A percentile compares a stretch with the other conserved stretches of the same genome.
These are phyloP conservation scores for Ichneumoninae sp. DNA, from an alignment of 2,888 invertebrate species.

Conservation along the genomic window DNA sequence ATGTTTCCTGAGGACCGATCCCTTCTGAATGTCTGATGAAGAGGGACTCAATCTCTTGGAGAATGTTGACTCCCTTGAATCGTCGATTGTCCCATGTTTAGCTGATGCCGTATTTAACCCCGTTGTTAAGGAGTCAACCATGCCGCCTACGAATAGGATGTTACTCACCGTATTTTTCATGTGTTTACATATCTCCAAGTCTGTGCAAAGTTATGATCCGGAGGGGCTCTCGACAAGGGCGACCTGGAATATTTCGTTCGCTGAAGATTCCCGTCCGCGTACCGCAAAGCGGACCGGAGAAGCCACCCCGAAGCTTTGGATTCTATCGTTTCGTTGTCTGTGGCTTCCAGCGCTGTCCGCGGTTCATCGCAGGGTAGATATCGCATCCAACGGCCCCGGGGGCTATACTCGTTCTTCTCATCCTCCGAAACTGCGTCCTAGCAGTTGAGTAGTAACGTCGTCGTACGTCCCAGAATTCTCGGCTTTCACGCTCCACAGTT, in stretches of 20 bases:
- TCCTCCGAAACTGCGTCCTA: conserved; percentile 28
- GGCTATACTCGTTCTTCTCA: conserved; percentile 25
- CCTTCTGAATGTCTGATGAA: neutral
- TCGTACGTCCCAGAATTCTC: conserved; percentile 51
- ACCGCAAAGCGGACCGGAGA: neutral
- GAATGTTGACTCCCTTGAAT: neutral
- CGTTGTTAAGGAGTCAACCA: neutral
- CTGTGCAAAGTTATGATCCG: neutral
- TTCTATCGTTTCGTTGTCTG: conserved; percentile 11
- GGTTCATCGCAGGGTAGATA: conserved; percentile 20
- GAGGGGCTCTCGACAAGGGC: neutral
- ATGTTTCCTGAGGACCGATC: too few species aligned
- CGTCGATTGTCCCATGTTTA: neutral
- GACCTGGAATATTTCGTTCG: neutral
- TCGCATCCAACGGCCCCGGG: conserved; percentile 17
- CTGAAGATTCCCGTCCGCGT: neutral
- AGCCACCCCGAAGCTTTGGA: conserved; percentile 11
- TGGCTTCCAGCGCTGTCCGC: neutral
- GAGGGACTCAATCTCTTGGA: neutral
- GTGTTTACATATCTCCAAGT: neutral
- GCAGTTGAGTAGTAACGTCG: conserved; percentile 22
- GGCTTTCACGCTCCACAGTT: conserved; percentile 58
- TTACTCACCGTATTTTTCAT: neutral
- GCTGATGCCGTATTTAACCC: neutral
- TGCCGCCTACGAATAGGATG: neutral